Evolutionary conservation across 2,113 vertebrate genomes (phyloP).

Genomic region (Phasianus colchicus): DNA sequence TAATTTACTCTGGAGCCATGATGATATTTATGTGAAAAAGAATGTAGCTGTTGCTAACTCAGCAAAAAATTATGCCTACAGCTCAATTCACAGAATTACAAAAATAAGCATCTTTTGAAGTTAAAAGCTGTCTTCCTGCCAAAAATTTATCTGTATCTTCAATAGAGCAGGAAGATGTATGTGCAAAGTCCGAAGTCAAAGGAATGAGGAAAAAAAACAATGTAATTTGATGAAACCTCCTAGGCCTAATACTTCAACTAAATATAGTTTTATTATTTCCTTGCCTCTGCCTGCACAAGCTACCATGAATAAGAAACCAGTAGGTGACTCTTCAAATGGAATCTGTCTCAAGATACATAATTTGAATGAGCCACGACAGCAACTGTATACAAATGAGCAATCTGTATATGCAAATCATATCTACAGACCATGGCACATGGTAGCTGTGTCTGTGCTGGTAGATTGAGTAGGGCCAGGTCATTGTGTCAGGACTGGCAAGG

Average conservation of each 20-base stretch:
- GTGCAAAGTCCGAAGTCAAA: not conserved
- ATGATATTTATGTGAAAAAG: not conserved
- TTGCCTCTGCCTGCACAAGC: not conserved
- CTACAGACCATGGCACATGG: not conserved
- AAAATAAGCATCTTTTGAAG: constrained; percentile 14
- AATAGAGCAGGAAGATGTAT: not conserved
- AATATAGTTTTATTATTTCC: not conserved
- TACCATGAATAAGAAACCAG: not conserved
- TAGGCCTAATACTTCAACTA: not conserved
- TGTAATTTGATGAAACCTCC: not conserved
- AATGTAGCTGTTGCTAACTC: not conserved
- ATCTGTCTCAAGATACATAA: not conserved
- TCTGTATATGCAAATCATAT: not conserved
- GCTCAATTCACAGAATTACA: not conserved
- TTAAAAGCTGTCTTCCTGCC: not conserved
- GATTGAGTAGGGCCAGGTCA: not conserved
- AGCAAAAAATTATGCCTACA: not conserved
- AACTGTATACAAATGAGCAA: not conserved
- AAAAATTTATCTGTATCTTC: not conserved
- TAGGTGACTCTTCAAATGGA: not conserved
- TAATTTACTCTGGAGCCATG: not conserved
- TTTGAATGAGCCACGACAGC: not conserved
- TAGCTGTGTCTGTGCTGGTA: not conserved
- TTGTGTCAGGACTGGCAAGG: not conserved
- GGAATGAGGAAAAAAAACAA: not conserved